phyloP scores from a whole-genome alignment of 2,797 vertebrate species.

The Emys orbicularis region DNA sequence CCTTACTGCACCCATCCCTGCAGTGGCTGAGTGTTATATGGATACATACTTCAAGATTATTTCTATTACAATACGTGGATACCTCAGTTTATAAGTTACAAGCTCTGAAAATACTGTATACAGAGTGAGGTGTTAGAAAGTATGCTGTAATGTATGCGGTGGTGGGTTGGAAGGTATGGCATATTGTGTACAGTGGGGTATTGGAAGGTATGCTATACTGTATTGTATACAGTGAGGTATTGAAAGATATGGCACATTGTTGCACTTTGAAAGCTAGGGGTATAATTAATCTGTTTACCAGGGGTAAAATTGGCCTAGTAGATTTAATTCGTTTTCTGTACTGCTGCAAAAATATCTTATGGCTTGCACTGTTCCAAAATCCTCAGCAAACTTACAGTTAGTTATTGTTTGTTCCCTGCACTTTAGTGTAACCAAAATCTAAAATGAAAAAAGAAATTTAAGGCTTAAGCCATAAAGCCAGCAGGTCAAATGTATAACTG shows the following conservation, averaged over 20 bases:
- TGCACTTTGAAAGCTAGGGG: accelerated
- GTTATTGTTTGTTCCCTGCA: not conserved
- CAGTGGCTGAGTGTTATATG: accelerated
- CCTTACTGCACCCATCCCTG: not conserved
- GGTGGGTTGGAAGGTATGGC: too few relatives aligned
- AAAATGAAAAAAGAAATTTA: not conserved
- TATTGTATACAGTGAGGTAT: too few relatives aligned
- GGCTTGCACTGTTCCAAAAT: not conserved
- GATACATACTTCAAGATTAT: not conserved
- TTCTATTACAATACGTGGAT: not conserved
- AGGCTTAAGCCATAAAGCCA: not conserved
- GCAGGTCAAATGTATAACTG: not conserved
- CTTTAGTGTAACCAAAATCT: not conserved
- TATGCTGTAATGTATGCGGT: not conserved
- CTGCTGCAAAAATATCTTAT: accelerated
- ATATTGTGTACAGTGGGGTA: too few relatives aligned
- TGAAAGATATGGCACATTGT: not conserved
- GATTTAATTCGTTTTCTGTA: accelerated
- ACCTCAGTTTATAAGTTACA: not conserved
- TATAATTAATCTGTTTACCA: not conserved
- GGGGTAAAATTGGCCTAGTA: not conserved
- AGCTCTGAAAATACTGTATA: accelerated
- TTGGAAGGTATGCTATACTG: not conserved
- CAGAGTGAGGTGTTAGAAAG: not conserved
- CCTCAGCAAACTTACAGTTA: not conserved